Conservation (phyloP, 2,888 invertebrate genomes). For the Drosophila conformis region DNA sequence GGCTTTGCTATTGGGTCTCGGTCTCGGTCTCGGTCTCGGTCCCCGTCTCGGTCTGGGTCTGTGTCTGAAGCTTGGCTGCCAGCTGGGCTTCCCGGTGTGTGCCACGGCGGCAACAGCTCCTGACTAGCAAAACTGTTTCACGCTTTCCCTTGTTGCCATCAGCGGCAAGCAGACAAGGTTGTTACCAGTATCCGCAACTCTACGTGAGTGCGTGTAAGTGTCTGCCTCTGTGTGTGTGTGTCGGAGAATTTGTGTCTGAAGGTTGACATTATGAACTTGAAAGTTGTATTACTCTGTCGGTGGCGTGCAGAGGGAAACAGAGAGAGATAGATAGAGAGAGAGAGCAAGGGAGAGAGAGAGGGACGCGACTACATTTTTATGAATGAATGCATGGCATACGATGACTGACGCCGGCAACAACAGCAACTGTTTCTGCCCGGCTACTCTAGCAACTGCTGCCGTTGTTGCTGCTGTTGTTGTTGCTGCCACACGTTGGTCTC, state of each 20-base stretch:
- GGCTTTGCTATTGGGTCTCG: slow-evolving; percentile 3
- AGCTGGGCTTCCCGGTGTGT: slow-evolving; percentile 59
- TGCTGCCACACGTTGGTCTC: slow-evolving; percentile 51
- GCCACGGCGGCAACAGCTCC: slow-evolving; percentile 34
- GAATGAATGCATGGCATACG: slow-evolving; percentile 75
- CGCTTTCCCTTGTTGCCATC: slow-evolving; percentile 65
- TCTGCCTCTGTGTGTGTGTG: slow-evolving; percentile 32
- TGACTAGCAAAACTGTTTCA: slow-evolving; percentile 69
- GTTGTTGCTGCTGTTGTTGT: slow-evolving; percentile 3
- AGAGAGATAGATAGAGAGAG: background rate
- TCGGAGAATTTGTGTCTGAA: slow-evolving; percentile 64
- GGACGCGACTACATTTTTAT: slow-evolving; percentile 62
- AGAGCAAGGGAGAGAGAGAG: background rate
- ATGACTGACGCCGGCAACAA: slow-evolving; percentile 33
- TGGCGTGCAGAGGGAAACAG: slow-evolving; percentile 1
- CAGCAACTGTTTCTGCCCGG: slow-evolving; percentile 20
- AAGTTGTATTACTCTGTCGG: slow-evolving; percentile 68
- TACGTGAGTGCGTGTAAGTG: slow-evolving; percentile 19
- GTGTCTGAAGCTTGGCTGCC: slow-evolving; percentile 47
- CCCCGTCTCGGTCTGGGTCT: slow-evolving; percentile 26
- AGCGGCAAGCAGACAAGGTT: slow-evolving; percentile 41
- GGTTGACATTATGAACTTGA: slow-evolving; percentile 84
- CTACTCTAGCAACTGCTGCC: slow-evolving; percentile 8
- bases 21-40: slow-evolving; percentile 1
- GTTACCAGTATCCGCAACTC: slow-evolving; percentile 26